Conservation (phyloP, 1,140 invertebrate genomes). For the Pseudomyrmex flavicornis region DNA sequence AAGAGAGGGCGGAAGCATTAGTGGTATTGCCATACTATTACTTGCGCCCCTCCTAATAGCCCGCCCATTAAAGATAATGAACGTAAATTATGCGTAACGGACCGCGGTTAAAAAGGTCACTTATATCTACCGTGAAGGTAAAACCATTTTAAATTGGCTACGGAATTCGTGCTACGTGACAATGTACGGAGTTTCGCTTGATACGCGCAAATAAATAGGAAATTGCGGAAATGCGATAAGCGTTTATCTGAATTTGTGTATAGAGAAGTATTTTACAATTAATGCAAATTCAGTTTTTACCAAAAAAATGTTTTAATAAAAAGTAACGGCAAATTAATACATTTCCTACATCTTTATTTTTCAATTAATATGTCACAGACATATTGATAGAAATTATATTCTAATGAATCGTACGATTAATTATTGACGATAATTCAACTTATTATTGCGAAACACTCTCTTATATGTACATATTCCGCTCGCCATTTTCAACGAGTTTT, state of each 20-base stretch:
- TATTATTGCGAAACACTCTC: too few species aligned
- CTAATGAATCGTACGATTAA: not conserved
- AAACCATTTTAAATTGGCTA: slow-evolving; percentile 62
- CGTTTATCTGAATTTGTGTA: not conserved
- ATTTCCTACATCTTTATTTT: slow-evolving; percentile 7
- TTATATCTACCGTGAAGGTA: slow-evolving; percentile 67
- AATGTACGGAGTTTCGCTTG: not conserved
- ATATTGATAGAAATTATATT: not conserved
- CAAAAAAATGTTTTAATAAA: not conserved
- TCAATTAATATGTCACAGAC: not conserved
- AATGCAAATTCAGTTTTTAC: not conserved
- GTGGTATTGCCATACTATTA: slow-evolving; percentile 75
- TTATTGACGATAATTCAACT: too few species aligned
- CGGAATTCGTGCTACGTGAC: slow-evolving; percentile 34
- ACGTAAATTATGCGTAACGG: slow-evolving; percentile 78
- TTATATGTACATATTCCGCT: slow-evolving; percentile 8
- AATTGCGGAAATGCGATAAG: not conserved
- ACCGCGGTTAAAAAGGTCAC: slow-evolving; percentile 75
- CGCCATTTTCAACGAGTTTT: slow-evolving; percentile 19
- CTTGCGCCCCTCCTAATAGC: slow-evolving; percentile 76
- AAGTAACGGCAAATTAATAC: too few species aligned
- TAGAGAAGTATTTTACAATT: not conserved
- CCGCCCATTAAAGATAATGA: slow-evolving; percentile 77
- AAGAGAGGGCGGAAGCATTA: slow-evolving; percentile 69
- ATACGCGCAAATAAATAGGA: slow-evolving; percentile 12